These are phyloP conservation scores for Lithobates pipiens DNA, from an alignment of 2,797 vertebrate genomes.

Conservation along the genomic window DNA sequence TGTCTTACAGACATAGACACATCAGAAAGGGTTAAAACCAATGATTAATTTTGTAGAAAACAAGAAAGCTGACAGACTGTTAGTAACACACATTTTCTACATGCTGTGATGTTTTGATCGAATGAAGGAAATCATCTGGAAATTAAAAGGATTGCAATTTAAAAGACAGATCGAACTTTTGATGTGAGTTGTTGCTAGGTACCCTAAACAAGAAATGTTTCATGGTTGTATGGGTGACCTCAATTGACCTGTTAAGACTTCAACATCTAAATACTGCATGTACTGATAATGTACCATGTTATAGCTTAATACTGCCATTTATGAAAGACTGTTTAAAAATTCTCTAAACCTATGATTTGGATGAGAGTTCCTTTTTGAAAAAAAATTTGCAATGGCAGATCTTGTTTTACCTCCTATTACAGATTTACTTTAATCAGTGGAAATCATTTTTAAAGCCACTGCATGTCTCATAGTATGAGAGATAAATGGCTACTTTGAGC, in stretches of 20 bases:
- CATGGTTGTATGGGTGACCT: background rate
- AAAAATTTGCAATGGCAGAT: too few relatives aligned
- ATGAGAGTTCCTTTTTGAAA: too few relatives aligned
- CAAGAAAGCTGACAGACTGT: constrained; percentile 42
- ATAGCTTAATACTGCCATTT: too few relatives aligned
- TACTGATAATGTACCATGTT: too few relatives aligned
- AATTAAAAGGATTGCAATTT: constrained; percentile 40
- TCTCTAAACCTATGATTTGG: too few relatives aligned
- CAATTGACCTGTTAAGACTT: background rate
- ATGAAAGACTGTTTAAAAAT: too few relatives aligned
- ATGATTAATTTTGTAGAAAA: constrained; percentile 45
- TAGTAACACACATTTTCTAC: constrained; percentile 48
- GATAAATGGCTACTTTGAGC: too few relatives aligned
- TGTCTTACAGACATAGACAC: background rate
- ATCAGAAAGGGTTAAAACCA: constrained; percentile 40
- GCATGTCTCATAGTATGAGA: too few relatives aligned
- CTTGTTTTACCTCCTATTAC: too few relatives aligned
- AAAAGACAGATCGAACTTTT: constrained; percentile 23
- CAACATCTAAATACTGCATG: background rate
- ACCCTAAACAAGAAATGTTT: background rate
- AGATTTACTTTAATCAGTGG: too few relatives aligned
- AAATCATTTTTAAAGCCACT: too few relatives aligned
- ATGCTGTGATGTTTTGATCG: constrained; percentile 48
- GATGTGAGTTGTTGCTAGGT: constrained; percentile 24
- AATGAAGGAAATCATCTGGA: constrained; percentile 48